Conservation (phyloP, 2,888 invertebrate species). For the Panopea generosa region DNA sequence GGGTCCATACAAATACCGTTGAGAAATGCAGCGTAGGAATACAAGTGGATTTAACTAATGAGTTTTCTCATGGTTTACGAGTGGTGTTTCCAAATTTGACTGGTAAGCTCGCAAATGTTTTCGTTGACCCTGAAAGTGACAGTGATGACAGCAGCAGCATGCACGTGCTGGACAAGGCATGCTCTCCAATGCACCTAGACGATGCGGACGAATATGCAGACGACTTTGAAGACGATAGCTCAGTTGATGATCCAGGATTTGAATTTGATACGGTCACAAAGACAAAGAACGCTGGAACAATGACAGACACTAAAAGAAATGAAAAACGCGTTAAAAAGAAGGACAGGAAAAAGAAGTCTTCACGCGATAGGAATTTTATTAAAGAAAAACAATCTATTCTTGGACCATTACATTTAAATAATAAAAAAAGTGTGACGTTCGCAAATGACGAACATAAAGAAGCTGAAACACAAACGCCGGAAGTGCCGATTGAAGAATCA, state of each 20-base stretch:
- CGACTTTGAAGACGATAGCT: constrained; percentile 45
- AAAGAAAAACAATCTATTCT: constrained; percentile 13
- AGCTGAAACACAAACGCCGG: constrained; percentile 18
- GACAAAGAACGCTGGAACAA: constrained; percentile 52
- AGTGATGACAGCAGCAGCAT: constrained; percentile 11
- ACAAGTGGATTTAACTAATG: constrained; percentile 34
- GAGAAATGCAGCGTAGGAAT: constrained; percentile 47
- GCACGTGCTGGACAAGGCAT: constrained; percentile 17
- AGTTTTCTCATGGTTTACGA: constrained; percentile 25
- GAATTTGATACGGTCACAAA: constrained; percentile 46
- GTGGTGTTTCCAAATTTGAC: constrained; percentile 52
- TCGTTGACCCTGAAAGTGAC: neutral
- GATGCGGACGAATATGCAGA: constrained; percentile 29
- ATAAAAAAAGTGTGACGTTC: constrained; percentile 23
- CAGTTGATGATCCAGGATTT: constrained; percentile 39
- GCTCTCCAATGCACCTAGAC: constrained; percentile 31
- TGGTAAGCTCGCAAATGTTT: neutral
- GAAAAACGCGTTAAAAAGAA: constrained; percentile 10
- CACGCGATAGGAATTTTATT: constrained; percentile 20
- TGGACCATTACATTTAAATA: neutral
- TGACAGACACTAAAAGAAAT: constrained; percentile 38
- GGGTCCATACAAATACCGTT: constrained; percentile 40
- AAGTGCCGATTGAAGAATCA: constrained; percentile 12
- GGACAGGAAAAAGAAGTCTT: constrained; percentile 28
- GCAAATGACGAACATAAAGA: neutral